These are phyloP conservation scores for Greenwoodochromis staneri DNA, from an alignment of 2,113 vertebrate genomes.

Conservation along the genomic window DNA sequence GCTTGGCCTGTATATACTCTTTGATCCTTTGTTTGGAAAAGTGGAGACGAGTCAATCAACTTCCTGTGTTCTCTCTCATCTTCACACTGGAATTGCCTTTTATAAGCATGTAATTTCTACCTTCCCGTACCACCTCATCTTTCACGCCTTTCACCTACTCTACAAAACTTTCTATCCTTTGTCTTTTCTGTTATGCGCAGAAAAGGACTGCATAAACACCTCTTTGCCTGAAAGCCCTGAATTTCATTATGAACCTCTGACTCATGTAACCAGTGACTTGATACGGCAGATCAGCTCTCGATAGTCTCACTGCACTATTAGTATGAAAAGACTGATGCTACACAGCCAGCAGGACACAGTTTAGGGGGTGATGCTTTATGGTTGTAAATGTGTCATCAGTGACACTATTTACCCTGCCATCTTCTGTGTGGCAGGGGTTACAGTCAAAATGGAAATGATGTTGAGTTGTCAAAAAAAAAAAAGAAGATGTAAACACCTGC, in stretches of 20 bases:
- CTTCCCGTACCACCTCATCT: not conserved
- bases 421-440: not conserved
- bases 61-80: not conserved
- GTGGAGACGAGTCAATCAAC: not conserved
- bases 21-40: slow-evolving; percentile 8
- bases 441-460: not conserved
- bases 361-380: not conserved
- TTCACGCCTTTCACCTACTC: not conserved
- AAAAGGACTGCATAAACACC: not conserved
- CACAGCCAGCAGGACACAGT: not conserved
- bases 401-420: not conserved
- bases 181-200: not conserved
- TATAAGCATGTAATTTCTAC: not conserved
- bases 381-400: not conserved
- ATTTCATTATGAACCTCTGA: slow-evolving; percentile 23
- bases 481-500: not conserved
- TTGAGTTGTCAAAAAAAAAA: not conserved
- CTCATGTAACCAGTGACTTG: not conserved
- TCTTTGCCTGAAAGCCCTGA: not conserved
- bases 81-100: not conserved
- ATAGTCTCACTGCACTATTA: not conserved
- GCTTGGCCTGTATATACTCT: not conserved
- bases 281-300: not conserved
- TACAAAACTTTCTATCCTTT: not conserved
- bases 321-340: not conserved